Percentiles rank a stretch among this genome's conserved stretches.
These are phyloP conservation scores for Rhea pennata DNA, from an alignment of 2,113 vertebrate genomes.

Conservation along the genomic window DNA sequence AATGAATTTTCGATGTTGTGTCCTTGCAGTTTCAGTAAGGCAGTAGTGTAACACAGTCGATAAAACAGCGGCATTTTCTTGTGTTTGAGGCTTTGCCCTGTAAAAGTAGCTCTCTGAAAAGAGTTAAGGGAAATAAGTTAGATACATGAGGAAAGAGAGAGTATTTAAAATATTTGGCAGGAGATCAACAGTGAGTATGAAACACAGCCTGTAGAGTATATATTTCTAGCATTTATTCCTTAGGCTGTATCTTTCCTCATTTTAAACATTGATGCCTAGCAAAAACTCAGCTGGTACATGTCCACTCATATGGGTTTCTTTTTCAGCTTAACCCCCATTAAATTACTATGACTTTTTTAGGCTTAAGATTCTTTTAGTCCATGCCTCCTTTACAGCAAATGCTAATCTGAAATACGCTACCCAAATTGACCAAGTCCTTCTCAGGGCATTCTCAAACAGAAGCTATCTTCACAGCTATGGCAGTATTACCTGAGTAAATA, in stretches of 20 bases:
- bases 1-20: background rate
- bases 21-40: background rate
- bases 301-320: background rate
- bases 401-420: background rate
- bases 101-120: background rate
- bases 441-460: background rate
- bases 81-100: background rate
- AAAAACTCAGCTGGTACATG: background rate
- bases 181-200: background rate
- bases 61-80: background rate
- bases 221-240: background rate
- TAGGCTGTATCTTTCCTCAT: background rate
- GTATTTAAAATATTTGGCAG: background rate
- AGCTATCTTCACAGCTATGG: background rate
- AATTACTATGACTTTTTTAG: background rate
- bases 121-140: background rate
- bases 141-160: background rate
- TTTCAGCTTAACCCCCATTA: background rate
- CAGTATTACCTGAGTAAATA: background rate
- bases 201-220: accelerated
- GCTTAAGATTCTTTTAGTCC: background rate
- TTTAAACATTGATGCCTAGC: background rate
- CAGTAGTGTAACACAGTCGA: accelerated
- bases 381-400: background rate
- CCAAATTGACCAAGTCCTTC: background rate